These are phyloP conservation scores for Chirona hameri DNA, from an alignment of 2,888 invertebrate genomes.

Conservation along the genomic window DNA sequence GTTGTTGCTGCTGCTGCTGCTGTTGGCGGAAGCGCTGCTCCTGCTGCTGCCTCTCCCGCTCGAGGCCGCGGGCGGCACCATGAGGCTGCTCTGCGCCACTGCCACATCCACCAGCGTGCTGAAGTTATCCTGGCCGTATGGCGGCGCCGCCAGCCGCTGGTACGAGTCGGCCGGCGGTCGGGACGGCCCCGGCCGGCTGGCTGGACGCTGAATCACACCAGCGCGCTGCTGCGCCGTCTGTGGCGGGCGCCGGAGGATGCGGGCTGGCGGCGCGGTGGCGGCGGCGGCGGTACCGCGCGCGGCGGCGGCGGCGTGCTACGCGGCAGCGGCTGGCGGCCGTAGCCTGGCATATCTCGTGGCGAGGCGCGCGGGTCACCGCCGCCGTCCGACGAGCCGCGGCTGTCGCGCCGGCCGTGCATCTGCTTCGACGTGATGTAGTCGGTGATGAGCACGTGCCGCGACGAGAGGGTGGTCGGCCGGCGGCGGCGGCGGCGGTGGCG, in stretches of 20 bases:
- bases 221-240: neutral
- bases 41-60: constrained; percentile 34
- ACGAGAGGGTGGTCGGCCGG: constrained; percentile 51
- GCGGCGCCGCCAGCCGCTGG: constrained; percentile 32
- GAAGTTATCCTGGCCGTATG: constrained; percentile 35
- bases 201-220: too few relatives aligned
- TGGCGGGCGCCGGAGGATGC: neutral
- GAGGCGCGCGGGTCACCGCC: constrained; percentile 36
- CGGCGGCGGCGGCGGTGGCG: constrained; percentile 36
- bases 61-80: constrained; percentile 31
- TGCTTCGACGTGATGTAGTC: constrained; percentile 97
- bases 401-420: constrained; percentile 62
- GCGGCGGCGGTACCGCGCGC: neutral
- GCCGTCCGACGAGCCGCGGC: constrained; percentile 36
- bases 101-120: constrained; percentile 37
- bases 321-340: neutral
- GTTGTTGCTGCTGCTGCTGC: constrained; percentile 32
- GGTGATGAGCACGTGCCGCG: constrained; percentile 80
- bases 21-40: constrained; percentile 34
- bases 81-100: constrained; percentile 34
- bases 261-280: neutral
- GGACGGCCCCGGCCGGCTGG: constrained; percentile 34
- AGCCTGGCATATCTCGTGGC: constrained; percentile 24
- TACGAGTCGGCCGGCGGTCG: constrained; percentile 33
- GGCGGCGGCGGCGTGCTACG: neutral